A percentile compares a stretch with the other conserved stretches of the same genome.
These are phyloP conservation scores for Hemaris fuciformis DNA, from an alignment of 2,888 invertebrate genomes.

Conservation along the genomic window DNA sequence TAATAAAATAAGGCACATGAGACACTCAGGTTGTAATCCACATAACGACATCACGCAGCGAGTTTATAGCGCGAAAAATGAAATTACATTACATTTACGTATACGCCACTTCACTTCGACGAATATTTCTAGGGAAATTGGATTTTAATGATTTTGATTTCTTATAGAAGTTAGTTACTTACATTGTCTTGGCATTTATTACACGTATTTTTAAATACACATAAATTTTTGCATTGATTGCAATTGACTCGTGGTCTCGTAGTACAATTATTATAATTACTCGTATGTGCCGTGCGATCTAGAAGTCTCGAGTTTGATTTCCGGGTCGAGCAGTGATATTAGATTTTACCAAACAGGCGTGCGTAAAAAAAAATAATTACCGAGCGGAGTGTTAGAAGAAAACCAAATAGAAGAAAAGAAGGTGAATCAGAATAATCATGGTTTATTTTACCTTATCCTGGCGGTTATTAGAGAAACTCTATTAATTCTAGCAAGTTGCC, in stretches of 20 bases:
- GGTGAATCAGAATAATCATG: not conserved
- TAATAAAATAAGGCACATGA: slow-evolving; percentile 1
- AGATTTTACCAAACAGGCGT: too few relatives aligned
- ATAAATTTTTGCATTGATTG: too few relatives aligned
- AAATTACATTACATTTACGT: slow-evolving; percentile 17
- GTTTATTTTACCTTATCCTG: not conserved
- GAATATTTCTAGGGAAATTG: not conserved
- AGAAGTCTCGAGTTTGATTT: too few relatives aligned
- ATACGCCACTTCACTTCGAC: not conserved
- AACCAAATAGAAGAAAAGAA: not conserved
- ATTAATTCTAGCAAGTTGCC: not conserved
- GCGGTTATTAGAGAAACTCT: too few relatives aligned
- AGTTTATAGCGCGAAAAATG: slow-evolving; percentile 29
- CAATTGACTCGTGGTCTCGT: too few relatives aligned
- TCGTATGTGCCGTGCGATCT: too few relatives aligned
- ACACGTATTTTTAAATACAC: too few relatives aligned
- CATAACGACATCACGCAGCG: slow-evolving; percentile 16
- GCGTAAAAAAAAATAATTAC: too few relatives aligned
- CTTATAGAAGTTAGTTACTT: not conserved
- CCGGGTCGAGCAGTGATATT: too few relatives aligned
- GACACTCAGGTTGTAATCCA: slow-evolving; percentile 4
- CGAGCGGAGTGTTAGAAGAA: too few relatives aligned
- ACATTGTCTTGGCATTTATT: too few relatives aligned
- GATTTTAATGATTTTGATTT: not conserved
- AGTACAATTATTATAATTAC: too few relatives aligned